Evolutionary conservation across 1,140 invertebrate species (phyloP).

Genomic region (Lepidostoma basale): DNA sequence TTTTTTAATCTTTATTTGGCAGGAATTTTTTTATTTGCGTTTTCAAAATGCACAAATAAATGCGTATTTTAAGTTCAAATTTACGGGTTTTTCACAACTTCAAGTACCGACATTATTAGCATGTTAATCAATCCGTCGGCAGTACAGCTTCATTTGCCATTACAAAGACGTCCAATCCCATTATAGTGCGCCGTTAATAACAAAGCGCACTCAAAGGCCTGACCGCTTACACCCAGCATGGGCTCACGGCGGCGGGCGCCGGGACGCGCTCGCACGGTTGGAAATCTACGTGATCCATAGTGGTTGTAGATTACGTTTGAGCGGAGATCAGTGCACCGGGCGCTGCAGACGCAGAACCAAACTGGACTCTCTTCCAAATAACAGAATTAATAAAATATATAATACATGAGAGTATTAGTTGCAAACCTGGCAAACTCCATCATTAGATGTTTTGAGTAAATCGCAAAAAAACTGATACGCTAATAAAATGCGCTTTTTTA

Average conservation of each 20-base stretch:
- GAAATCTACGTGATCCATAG: constrained; percentile 37
- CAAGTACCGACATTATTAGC: too few relatives aligned
- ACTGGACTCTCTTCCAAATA: too few relatives aligned
- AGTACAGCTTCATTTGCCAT: not conserved
- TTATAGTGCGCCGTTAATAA: constrained; percentile 38
- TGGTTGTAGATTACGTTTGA: constrained; percentile 36
- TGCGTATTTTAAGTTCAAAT: not conserved
- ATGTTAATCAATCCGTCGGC: not conserved
- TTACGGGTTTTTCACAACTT: not conserved
- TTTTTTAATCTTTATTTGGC: too few relatives aligned
- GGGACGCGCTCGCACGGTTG: constrained; percentile 25
- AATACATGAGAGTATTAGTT: too few relatives aligned
- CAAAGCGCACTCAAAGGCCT: constrained; percentile 38
- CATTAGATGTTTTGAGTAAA: too few relatives aligned
- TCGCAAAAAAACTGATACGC: too few relatives aligned
- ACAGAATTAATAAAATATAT: too few relatives aligned
- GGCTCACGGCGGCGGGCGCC: too few relatives aligned
- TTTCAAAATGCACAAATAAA: not conserved
- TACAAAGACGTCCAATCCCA: constrained; percentile 29
- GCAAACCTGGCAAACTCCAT: too few relatives aligned
- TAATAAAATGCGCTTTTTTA: too few relatives aligned
- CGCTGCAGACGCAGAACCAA: constrained; percentile 9
- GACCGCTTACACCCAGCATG: constrained; percentile 35
- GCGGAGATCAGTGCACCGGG: constrained; percentile 23
- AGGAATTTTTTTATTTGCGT: too few relatives aligned